Conservation (phyloP, 2,888 invertebrate species). For the Aproaerema taeniolella region DNA sequence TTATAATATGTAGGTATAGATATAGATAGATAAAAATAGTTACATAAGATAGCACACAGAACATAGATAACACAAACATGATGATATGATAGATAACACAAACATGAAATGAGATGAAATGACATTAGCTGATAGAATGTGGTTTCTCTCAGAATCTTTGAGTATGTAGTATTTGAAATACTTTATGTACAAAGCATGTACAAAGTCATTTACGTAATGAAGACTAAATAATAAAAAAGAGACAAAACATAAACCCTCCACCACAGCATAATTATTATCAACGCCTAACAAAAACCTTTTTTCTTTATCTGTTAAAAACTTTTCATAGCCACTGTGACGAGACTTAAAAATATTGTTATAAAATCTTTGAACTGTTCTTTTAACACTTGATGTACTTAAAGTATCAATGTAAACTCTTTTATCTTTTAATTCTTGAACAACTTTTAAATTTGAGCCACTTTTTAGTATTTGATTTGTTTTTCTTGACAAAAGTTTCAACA, state of each 20-base stretch:
- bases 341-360: constrained; percentile 52
- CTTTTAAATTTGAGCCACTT: constrained; percentile 50
- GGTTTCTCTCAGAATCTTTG: no score
- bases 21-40: no score
- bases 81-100: constrained; percentile 2
- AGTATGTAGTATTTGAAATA: no score
- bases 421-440: constrained; percentile 38
- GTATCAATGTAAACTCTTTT: constrained; percentile 51
- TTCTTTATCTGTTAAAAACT: constrained; percentile 83
- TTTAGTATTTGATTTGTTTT: background rate
- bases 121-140: no score
- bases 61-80: constrained; percentile 9
- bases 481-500: background rate
- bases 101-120: background rate
- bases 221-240: constrained; percentile 16
- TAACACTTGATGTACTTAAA: constrained; percentile 50
- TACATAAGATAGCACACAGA: no score
- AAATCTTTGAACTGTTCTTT: constrained; percentile 56
- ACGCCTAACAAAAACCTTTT: constrained; percentile 73
- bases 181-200: no score
- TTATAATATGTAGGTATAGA: no score
- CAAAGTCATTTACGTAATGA: no score
- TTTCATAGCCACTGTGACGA: constrained; percentile 77
- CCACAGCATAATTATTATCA: constrained; percentile 44
- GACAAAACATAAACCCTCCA: constrained; percentile 44